Percentiles rank a stretch among this genome's conserved stretches.
These are phyloP conservation scores for Hycleus cichorii DNA, from an alignment of 1,140 invertebrate species.

Conservation along the genomic window DNA sequence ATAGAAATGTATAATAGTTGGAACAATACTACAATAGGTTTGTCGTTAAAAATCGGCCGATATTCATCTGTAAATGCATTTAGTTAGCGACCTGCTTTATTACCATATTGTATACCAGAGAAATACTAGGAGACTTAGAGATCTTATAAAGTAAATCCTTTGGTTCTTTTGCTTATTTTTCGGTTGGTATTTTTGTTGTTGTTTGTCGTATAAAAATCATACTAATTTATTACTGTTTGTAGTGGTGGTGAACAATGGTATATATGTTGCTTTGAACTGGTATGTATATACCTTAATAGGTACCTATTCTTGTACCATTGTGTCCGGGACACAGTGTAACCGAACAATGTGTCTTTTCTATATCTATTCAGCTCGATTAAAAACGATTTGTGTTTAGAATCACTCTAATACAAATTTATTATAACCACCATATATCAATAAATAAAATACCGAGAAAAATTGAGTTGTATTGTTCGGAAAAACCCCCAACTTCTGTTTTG, in stretches of 20 bases:
- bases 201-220: conserved; percentile 16
- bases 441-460: background rate
- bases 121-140: conserved; percentile 9
- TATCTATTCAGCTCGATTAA: conserved; percentile 3
- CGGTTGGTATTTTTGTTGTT: background rate
- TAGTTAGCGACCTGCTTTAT: conserved; percentile 24
- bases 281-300: conserved; percentile 21
- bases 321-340: conserved; percentile 21
- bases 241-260: conserved; percentile 23
- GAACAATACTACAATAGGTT: conserved; percentile 15
- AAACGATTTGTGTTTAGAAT: conserved; percentile 3
- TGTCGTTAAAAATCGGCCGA: conserved; percentile 17
- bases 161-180: background rate
- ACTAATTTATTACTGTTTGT: conserved; percentile 27
- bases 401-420: conserved; percentile 1
- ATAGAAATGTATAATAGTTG: background rate
- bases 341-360: conserved; percentile 23
- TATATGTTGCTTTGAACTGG: conserved; percentile 8
- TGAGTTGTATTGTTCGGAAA: background rate
- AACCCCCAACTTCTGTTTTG: too few relatives aligned
- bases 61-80: conserved; percentile 18
- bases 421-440: conserved; percentile 2
- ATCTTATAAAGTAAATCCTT: conserved; percentile 25
- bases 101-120: conserved; percentile 24
- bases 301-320: conserved; percentile 25